Conservation (phyloP, 2,888 invertebrate species). For the Caenorhabditis zanzibari region DNA sequence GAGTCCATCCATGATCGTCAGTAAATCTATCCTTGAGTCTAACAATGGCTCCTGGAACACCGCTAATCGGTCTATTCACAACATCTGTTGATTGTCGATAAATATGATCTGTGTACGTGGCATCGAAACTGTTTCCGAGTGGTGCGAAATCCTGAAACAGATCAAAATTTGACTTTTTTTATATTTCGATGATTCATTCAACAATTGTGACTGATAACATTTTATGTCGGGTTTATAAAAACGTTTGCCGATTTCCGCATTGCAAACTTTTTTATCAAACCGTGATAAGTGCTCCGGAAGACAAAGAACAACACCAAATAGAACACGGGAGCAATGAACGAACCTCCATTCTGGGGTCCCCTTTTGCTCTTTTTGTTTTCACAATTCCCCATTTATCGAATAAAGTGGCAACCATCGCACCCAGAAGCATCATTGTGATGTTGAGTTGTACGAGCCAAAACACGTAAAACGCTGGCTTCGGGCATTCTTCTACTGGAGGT, state of each 20-base stretch:
- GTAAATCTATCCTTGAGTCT: slow-evolving; percentile 77
- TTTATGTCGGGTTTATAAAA: slow-evolving; percentile 5
- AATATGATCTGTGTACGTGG: slow-evolving; percentile 80
- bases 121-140: slow-evolving; percentile 78
- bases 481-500: slow-evolving; percentile 46
- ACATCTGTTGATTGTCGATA: slow-evolving; percentile 78
- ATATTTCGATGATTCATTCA: slow-evolving; percentile 4
- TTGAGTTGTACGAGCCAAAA: slow-evolving; percentile 68
- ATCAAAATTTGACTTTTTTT: slow-evolving; percentile 5
- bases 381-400: slow-evolving; percentile 67
- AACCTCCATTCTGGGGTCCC: slow-evolving; percentile 64
- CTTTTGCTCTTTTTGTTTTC: slow-evolving; percentile 55
- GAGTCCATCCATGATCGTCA: slow-evolving; percentile 81
- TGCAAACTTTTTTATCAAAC: slow-evolving; percentile 23
- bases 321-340: not conserved
- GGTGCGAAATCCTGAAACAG: slow-evolving; percentile 78
- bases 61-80: slow-evolving; percentile 87
- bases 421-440: slow-evolving; percentile 69
- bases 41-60: slow-evolving; percentile 88
- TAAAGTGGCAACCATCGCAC: slow-evolving; percentile 66
- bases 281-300: slow-evolving; percentile 24
- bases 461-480: slow-evolving; percentile 67
- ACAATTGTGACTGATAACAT: slow-evolving; percentile 32
- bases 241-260: slow-evolving; percentile 27
- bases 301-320: slow-evolving; percentile 50